phyloP scores from a whole-genome alignment of 2,888 invertebrate genomes.

The Oscheius sp. region DNA sequence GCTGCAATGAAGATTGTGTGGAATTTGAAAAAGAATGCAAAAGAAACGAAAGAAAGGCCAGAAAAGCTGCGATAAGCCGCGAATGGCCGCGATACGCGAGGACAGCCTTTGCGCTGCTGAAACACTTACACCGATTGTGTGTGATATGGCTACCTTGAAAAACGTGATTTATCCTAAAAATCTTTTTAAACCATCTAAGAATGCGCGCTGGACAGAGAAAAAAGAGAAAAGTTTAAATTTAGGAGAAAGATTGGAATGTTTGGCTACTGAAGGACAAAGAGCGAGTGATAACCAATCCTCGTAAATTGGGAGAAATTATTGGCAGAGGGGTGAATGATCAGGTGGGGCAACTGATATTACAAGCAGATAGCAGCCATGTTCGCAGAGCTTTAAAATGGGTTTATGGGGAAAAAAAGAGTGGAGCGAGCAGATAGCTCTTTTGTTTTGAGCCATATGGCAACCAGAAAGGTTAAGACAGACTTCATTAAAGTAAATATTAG shows the following conservation, averaged over 20 bases:
- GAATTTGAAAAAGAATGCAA: conserved; percentile 6
- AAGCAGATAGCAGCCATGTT: conserved; percentile 19
- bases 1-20: not conserved
- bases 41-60: conserved; percentile 21
- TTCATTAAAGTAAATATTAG: not conserved
- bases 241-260: not conserved
- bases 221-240: not conserved
- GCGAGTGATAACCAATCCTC: conserved; percentile 1
- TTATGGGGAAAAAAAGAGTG: conserved; percentile 1
- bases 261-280: conserved; percentile 17
- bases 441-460: conserved; percentile 2
- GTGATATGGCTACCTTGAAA: conserved; percentile 23
- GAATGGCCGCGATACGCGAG: conserved; percentile 31
- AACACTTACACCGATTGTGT: conserved; percentile 15
- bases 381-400: conserved; percentile 9
- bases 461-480: not conserved
- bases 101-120: conserved; percentile 27
- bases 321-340: conserved; percentile 10
- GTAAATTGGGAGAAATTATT: conserved; percentile 26
- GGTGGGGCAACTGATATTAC: conserved; percentile 23
- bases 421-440: conserved; percentile 10
- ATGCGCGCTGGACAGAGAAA: too few relatives aligned
- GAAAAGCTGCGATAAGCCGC: conserved; percentile 31
- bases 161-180: conserved; percentile 8
- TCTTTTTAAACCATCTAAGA: not conserved